phyloP scores from a whole-genome alignment of 2,797 vertebrate genomes.

The Hippoglossus hippoglossus region DNA sequence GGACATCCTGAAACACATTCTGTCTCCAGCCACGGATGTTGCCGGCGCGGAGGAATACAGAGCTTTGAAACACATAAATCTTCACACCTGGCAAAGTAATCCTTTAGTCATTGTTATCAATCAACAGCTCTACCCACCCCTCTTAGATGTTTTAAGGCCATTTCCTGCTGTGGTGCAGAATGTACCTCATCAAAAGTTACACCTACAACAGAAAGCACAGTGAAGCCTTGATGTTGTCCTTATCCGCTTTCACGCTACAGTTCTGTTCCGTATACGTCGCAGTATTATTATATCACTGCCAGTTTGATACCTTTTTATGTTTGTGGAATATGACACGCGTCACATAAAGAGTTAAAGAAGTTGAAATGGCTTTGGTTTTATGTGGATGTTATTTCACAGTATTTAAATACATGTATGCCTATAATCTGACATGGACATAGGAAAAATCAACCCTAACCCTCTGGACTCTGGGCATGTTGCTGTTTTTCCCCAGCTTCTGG shows the following conservation, averaged over 20 bases:
- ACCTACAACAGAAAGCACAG: constrained; percentile 1
- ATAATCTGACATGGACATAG: neutral
- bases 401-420: too few relatives aligned
- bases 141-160: constrained; percentile 26
- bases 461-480: neutral
- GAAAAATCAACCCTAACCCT: neutral
- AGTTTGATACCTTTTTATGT: neutral
- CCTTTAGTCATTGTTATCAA: constrained; percentile 41
- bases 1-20: neutral
- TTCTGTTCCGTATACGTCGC: constrained; percentile 3
- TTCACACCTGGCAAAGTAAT: constrained; percentile 32
- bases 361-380: too few relatives aligned
- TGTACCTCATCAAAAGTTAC: constrained; percentile 21
- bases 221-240: neutral
- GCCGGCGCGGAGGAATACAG: neutral
- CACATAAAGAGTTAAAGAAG: neutral
- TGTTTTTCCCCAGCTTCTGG: neutral
- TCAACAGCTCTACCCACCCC: constrained; percentile 28
- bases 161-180: constrained; percentile 30
- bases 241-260: constrained; percentile 2
- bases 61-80: constrained; percentile 35
- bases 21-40: neutral
- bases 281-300: neutral
- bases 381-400: too few relatives aligned
- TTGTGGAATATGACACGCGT: neutral